phyloP scores from a whole-genome alignment of 2,888 invertebrate species.

The Limnephilus auricula region DNA sequence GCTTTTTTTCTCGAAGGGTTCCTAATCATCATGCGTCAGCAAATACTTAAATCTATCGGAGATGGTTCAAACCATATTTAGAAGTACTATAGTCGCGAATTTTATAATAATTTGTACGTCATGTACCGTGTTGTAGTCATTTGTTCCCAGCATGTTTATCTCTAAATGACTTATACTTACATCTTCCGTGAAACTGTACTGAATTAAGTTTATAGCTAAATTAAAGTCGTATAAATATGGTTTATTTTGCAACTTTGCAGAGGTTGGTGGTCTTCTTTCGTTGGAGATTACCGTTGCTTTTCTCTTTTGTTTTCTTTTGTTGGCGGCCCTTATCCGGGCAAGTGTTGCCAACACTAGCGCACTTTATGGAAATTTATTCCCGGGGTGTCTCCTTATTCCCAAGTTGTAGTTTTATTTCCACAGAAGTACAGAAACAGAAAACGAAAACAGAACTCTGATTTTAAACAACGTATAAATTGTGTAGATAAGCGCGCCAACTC shows the following conservation, averaged over 20 bases:
- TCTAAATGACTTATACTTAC: not conserved
- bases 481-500: slow-evolving; percentile 31
- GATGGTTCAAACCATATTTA: not conserved
- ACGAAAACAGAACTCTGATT: slow-evolving; percentile 48
- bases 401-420: slow-evolving; percentile 33
- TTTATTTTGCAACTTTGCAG: slow-evolving; percentile 33
- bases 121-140: not conserved
- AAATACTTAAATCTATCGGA: not conserved
- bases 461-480: slow-evolving; percentile 49
- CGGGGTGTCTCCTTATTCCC: slow-evolving; percentile 54
- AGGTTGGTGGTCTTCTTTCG: slow-evolving; percentile 28
- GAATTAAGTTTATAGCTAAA: slow-evolving; percentile 19
- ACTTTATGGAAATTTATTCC: slow-evolving; percentile 64
- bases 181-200: not conserved
- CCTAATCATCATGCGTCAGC: not conserved
- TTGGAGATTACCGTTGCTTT: slow-evolving; percentile 34
- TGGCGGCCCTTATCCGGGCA: slow-evolving; percentile 44
- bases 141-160: not conserved
- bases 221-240: slow-evolving; percentile 35
- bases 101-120: not conserved
- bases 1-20: not conserved
- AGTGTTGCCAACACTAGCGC: slow-evolving; percentile 56
- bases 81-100: not conserved
- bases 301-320: slow-evolving; percentile 49
- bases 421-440: slow-evolving; percentile 35